Percentiles rank a stretch among this genome's conserved stretches.
Conservation (phyloP, 2,797 vertebrate genomes). For the Philypnodon macrostomus region DNA sequence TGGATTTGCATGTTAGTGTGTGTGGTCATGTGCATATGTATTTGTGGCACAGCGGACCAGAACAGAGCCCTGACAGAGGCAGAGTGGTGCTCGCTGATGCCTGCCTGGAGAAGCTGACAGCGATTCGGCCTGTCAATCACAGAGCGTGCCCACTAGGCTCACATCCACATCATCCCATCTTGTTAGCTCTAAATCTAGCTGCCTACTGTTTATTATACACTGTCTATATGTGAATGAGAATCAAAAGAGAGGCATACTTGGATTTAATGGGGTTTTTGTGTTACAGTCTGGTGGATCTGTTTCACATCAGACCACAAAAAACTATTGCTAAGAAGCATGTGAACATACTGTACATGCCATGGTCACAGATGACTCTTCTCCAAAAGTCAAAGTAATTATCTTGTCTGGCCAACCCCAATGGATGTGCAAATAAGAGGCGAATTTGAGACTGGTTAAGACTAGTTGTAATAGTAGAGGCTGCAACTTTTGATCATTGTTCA, state of each 20-base stretch:
- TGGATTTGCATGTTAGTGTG: slow-evolving; percentile 64
- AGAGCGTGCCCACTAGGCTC: slow-evolving; percentile 59
- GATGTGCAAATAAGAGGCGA: slow-evolving; percentile 89
- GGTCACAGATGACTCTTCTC: too few relatives aligned
- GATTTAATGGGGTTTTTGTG: slow-evolving; percentile 35
- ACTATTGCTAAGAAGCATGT: slow-evolving; percentile 18
- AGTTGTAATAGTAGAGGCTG: too few relatives aligned
- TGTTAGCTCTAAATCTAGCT: slow-evolving; percentile 67
- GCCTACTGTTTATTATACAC: slow-evolving; percentile 50
- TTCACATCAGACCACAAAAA: slow-evolving; percentile 48
- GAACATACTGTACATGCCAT: too few relatives aligned
- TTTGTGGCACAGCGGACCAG: slow-evolving; percentile 90
- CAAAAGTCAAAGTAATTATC: slow-evolving; percentile 93
- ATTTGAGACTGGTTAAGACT: slow-evolving; percentile 84
- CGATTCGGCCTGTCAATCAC: slow-evolving; percentile 90
- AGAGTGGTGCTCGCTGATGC: slow-evolving; percentile 88
- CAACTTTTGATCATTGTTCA: too few relatives aligned
- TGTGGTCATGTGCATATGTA: slow-evolving; percentile 62
- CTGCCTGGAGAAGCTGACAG: slow-evolving; percentile 88
- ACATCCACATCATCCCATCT: slow-evolving; percentile 68
- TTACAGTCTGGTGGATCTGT: slow-evolving; percentile 22
- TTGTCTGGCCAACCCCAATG: slow-evolving; percentile 86
- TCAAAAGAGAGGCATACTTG: slow-evolving; percentile 10
- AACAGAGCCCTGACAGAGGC: slow-evolving; percentile 96
- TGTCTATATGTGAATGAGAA: slow-evolving; percentile 12